Evolutionary conservation across 2,797 vertebrate genomes (phyloP).

Genomic region (Etheostoma nigrum): DNA sequence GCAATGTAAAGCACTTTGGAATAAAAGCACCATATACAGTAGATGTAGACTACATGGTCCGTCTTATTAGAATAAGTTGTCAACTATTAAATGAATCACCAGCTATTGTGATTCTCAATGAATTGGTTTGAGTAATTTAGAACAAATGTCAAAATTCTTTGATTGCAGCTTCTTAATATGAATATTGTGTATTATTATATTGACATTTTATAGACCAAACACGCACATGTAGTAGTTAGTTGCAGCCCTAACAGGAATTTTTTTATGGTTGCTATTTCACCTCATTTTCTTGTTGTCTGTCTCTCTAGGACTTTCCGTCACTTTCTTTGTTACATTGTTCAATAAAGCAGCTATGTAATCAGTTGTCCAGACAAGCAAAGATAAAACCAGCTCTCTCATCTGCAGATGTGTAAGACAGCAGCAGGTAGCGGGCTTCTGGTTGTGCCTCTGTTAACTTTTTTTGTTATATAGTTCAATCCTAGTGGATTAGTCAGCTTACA

Average conservation of each 20-base stretch:
- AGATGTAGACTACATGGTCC: no score
- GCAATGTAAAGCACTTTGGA: neutral
- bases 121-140: no score
- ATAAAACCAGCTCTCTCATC: slow-evolving; percentile 28
- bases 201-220: no score
- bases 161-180: no score
- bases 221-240: no score
- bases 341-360: slow-evolving; percentile 19
- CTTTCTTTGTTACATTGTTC: slow-evolving; percentile 1
- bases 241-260: neutral
- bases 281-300: neutral
- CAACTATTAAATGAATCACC: no score
- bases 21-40: neutral
- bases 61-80: no score
- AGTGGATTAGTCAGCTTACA: slow-evolving; percentile 23
- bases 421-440: neutral
- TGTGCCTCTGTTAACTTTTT: slow-evolving; percentile 22
- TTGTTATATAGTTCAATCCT: slow-evolving; percentile 11
- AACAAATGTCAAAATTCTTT: no score
- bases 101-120: no score
- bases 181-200: no score
- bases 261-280: neutral
- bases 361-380: neutral
- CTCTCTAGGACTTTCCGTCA: neutral
- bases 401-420: slow-evolving; percentile 24